phyloP scores from a whole-genome alignment of 2,888 invertebrate species.

The Tipula vernalis region DNA sequence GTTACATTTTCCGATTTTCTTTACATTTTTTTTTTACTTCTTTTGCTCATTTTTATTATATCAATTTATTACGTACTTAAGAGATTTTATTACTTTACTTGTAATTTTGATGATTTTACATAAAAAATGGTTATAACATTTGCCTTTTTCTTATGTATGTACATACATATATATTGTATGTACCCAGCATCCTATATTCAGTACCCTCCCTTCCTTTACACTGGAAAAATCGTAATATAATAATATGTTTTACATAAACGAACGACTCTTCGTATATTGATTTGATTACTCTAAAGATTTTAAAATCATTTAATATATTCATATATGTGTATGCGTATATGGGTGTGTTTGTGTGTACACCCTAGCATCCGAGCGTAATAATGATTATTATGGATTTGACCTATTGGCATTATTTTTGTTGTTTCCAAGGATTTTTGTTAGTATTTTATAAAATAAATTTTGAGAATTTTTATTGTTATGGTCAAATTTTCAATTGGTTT shows the following conservation, averaged over 20 bases:
- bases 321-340: not conserved
- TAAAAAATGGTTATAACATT: not conserved
- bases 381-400: not conserved
- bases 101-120: slow-evolving; percentile 4
- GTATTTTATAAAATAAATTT: no score
- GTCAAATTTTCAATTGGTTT: not conserved
- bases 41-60: not conserved
- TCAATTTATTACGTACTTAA: slow-evolving; percentile 4
- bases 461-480: not conserved
- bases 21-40: not conserved
- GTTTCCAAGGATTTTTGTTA: not conserved
- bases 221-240: not conserved
- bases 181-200: not conserved
- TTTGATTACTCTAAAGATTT: not conserved
- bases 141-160: not conserved
- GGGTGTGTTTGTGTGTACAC: not conserved
- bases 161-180: not conserved
- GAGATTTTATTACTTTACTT: slow-evolving; percentile 4
- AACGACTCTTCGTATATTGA: not conserved
- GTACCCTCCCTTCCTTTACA: not conserved
- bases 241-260: not conserved
- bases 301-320: not conserved
- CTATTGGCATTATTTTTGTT: not conserved
- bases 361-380: not conserved
- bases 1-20: not conserved